A percentile compares a stretch with the other conserved stretches of the same genome.
These are phyloP conservation scores for Tromatobia lineatoria DNA, from an alignment of 2,888 invertebrate species.

Conservation along the genomic window DNA sequence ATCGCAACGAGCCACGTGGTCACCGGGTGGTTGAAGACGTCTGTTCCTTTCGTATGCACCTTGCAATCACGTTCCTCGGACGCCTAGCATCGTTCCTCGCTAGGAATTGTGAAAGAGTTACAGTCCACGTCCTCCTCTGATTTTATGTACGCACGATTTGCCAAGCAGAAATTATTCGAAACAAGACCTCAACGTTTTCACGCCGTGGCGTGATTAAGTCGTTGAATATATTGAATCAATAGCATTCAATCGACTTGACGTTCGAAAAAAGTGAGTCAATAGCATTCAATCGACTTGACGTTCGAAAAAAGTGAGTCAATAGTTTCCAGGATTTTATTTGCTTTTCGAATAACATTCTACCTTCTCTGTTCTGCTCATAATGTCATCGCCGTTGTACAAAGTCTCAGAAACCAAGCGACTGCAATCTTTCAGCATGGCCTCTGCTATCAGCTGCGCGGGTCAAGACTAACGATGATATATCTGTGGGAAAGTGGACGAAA, in stretches of 20 bases:
- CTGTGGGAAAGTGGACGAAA: constrained; percentile 25
- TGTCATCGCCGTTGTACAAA: neutral
- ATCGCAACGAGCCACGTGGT: constrained; percentile 68
- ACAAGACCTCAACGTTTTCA: constrained; percentile 32
- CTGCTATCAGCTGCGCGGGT: constrained; percentile 20
- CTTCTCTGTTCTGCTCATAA: neutral
- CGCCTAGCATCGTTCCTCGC: constrained; percentile 33
- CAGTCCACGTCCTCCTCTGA: neutral
- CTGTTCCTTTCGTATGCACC: constrained; percentile 50
- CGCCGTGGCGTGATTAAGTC: constrained; percentile 13
- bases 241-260: neutral
- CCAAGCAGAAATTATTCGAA: constrained; percentile 29
- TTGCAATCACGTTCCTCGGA: constrained; percentile 46
- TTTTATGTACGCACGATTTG: constrained; percentile 16
- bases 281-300: too few relatives aligned
- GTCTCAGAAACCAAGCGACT: neutral
- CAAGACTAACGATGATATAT: constrained; percentile 17
- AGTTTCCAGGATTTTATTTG: neutral
- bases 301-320: neutral
- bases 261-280: neutral
- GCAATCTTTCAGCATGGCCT: neutral
- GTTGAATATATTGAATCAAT: neutral
- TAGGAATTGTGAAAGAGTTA: constrained; percentile 60
- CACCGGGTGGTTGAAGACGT: constrained; percentile 44
- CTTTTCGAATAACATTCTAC: neutral